Evolutionary conservation across 2,888 invertebrate species (phyloP), one percentile per base, ranked within the genome.

Genomic region (Hydropsyche betteni): DNA sequence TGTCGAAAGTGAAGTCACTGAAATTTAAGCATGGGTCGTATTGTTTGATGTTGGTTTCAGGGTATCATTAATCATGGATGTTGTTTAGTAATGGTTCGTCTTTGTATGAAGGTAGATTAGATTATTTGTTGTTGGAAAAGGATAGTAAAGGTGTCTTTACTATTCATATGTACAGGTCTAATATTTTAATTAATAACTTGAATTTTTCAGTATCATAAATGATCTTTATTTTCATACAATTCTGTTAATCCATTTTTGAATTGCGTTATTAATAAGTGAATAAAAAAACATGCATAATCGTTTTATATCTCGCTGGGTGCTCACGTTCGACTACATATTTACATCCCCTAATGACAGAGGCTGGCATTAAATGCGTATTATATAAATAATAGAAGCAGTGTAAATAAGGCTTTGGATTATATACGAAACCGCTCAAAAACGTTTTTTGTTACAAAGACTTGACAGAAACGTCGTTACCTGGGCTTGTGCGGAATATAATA

Each of bases 1-100:
- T 81, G 52, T 85, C 87, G 80, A 86, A 86, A 4, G 85, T 80
- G 44, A 80, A 76, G 14, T 83, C 83, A 76, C 83, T 83, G 80
- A 24, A 80, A 44, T 44, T 6, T 44, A 8, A 44, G 3, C 44
- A 44, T 4, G 44, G 44, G 10, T 44, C 44, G 44, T 44, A 44
- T 4, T 10, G 44, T 44, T 44, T 10, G 44, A 44, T 44, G 7
- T 44, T 44, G 44, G 44, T 10, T 44, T 44, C 24, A 24, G 24
- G 24, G 24, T 24, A 10, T 44, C 6, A 44, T 44, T 44, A 44
- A 44, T 38, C 51, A n/a, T 74, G 58, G 51, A 51, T 55, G 10
- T 44, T 34, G 36, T 61, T 51, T 68, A 44, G 16, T 33, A 52
- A 6, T 16, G 36, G 16, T n/a, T 4, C 16, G 12, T 34, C 24